Base-by-base conservation (phyloP, 2,888 invertebrate genomes). In the Drosophila mimetica region DNA sequence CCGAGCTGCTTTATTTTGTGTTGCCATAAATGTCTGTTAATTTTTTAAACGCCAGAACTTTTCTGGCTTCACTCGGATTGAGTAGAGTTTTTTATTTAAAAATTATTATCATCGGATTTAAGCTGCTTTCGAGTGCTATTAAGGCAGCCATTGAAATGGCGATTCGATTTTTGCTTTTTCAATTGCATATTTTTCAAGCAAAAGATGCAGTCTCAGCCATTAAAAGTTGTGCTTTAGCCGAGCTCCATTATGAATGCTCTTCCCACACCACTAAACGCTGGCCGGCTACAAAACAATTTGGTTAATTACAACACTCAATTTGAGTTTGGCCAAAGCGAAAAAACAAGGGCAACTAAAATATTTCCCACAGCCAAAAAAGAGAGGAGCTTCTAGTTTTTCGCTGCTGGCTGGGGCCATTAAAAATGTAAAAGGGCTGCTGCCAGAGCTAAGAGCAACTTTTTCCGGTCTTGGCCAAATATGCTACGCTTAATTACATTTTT, bases 401-500 rank as follows among this genome's bases (percentile, higher is more conserved):
- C 22, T 65, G 7, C 16, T 18, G 30, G 46, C 46, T 52, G 58
- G 47, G 39, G 58, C 60, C 73, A 83, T 83, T 86, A 79, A 79
- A 79, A 86, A 86, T 83, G 74, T 66, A 84, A 60, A 60, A 60
- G 52, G 42, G 39, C 67, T 52, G 28, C 37, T 20, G n/a, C n/a
- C n/a, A n/a, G n/a, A 52, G 46, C 48, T 36, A 48, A 67, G 69
- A 67, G 70, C 7, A 70, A 75, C 60, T 72, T 78, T 67, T 48
- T 63, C 64, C 52, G 64, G 63, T 64, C 48, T 65, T 66, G 30
- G 37, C 50, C 67, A 67, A 67, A 66, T 66, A 66, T 65, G 76
- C 74, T 64, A 57, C 74, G 82, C 86, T 82, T 85, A 85, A 85
- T 85, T 87, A 86, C 75, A 83, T 83, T 79, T 82, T 87, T 77